These are phyloP conservation scores for Mirounga angustirostris DNA, from an alignment of 2,113 vertebrate genomes.

Conservation along the genomic window DNA sequence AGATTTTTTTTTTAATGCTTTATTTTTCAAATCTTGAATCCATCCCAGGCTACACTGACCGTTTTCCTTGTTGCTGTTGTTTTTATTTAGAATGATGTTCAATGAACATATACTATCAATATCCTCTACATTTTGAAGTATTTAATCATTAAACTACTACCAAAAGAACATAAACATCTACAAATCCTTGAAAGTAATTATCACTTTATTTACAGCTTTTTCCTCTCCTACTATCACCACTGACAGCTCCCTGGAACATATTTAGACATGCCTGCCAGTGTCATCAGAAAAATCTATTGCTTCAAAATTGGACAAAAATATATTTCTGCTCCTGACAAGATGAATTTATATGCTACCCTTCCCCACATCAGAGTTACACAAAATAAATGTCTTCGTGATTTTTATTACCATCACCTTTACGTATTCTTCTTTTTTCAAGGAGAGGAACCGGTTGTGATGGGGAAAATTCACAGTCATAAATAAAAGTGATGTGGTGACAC, in stretches of 20 bases:
- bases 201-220: slow-evolving; percentile 44
- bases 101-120: background rate
- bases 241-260: slow-evolving; percentile 30
- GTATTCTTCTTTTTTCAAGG: background rate
- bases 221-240: background rate
- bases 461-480: slow-evolving; percentile 39
- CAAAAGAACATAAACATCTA: slow-evolving; percentile 2
- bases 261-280: slow-evolving; percentile 21
- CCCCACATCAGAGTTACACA: background rate
- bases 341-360: background rate
- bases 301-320: slow-evolving; percentile 7
- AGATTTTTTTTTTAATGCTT: background rate
- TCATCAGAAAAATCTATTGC: background rate
- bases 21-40: background rate
- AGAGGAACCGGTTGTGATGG: background rate
- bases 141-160: slow-evolving; percentile 44
- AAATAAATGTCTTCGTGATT: background rate
- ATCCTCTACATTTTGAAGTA: background rate
- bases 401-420: background rate
- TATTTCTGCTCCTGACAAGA: background rate
- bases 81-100: slow-evolving; percentile 51
- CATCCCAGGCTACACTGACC: background rate
- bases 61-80: background rate
- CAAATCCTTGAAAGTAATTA: slow-evolving; percentile 55
- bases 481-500: background rate